phyloP scores from a whole-genome alignment of 2,113 vertebrate genomes.

The Microtus ochrogaster region DNA sequence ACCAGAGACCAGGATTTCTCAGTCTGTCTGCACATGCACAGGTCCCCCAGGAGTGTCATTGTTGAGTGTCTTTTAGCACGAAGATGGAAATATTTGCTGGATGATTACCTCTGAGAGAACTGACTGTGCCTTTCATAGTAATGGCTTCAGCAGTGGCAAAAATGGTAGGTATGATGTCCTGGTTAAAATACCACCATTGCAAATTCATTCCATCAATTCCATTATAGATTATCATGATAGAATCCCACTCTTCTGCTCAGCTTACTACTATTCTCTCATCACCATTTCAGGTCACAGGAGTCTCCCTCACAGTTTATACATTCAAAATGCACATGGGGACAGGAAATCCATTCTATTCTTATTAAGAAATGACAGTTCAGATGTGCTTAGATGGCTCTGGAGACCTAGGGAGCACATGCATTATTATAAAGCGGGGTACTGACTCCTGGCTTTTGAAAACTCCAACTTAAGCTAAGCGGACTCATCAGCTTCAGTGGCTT shows the following conservation, averaged over 20 bases:
- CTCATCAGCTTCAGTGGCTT: not conserved
- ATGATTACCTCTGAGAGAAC: not conserved
- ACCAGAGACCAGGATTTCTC: not conserved
- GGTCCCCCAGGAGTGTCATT: not conserved
- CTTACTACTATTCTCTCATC: no score
- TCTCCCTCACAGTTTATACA: not conserved
- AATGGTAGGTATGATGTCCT: not conserved
- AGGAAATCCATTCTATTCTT: not conserved
- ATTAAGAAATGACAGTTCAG: not conserved
- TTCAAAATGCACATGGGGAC: not conserved
- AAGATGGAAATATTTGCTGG: not conserved
- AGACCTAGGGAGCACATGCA: not conserved
- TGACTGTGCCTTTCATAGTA: not conserved
- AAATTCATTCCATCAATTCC: not conserved
- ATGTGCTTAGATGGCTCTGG: not conserved
- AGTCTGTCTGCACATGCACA: not conserved
- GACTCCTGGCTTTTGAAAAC: not conserved
- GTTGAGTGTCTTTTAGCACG: not conserved
- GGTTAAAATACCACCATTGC: not conserved
- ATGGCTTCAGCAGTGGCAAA: not conserved
- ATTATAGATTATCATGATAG: not conserved
- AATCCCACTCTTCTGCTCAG: not conserved
- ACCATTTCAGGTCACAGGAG: not conserved
- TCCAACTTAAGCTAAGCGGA: not conserved
- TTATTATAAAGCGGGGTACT: accelerated